Base-by-base conservation (phyloP, 2,888 invertebrate genomes). In the Chouioia cunea region DNA sequence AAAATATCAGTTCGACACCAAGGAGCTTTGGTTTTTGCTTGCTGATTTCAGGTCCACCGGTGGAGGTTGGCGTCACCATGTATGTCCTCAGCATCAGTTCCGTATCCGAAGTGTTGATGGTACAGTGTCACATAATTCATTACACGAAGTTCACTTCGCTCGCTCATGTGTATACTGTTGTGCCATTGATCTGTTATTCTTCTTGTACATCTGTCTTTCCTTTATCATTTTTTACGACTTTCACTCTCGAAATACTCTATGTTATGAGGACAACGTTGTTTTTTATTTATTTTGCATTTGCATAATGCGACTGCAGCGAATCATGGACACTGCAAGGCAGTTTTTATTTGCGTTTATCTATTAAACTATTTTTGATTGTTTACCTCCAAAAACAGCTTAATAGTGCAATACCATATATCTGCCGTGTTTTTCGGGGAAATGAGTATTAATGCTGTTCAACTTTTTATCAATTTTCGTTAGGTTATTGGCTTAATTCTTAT, bases 81-180 rank as follows among this genome's bases (percentile, higher is more conserved):
- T 96, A 96, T 91, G 96, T 97, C 89, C 93, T 97, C 90, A 95
- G 95, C 90, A 97, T 97, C 92, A 95, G 96, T 91, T 96, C 96
- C 88, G 95, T 97, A 89, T 97, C 96, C 89, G 97, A 97, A 93
- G 97, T 97, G 89, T 93, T 96, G 91, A 97, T 97, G 97, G 97
- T 97, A 93, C 86, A 86, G 84, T 85, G 75, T n/a, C 74, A 36
- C 76, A 77, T 77, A 50, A 63, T 64, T 73, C 73, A 73, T 70
- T 64, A 73, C 53, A 58, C 20, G 23, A 63, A 64, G 77, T 76
- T 76, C 77, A 77, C 77, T 76, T 73, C 76, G 74, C 75, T 75
- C 77, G 76, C 76, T 73, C 78, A 73, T 75, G 75, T 75, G 68
- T 70, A 69, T 65, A 69, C 74, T 53, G 36, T 16, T 68, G 68